These are phyloP conservation scores for Notechis scutatus DNA, from an alignment of 2,113 vertebrate species.

Conservation along the genomic window DNA sequence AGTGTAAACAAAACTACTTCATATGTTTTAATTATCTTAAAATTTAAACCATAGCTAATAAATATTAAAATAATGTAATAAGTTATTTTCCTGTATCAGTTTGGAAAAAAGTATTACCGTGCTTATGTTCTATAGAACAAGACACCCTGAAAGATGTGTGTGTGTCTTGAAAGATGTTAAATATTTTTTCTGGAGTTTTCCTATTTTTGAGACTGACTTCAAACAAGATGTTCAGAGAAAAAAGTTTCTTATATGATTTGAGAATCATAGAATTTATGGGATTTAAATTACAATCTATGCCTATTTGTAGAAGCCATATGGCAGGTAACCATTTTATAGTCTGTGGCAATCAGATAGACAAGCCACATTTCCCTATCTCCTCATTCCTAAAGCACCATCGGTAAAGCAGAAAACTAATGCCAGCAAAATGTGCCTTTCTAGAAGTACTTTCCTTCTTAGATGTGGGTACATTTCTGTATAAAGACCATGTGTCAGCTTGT, in stretches of 20 bases:
- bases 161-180: conserved; percentile 14
- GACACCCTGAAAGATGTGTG: neutral
- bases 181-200: neutral
- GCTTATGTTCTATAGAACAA: neutral
- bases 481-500: neutral
- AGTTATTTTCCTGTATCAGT: neutral
- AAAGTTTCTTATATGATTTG: neutral
- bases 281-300: neutral
- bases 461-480: neutral
- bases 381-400: neutral
- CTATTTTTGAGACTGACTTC: neutral
- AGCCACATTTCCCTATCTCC: neutral
- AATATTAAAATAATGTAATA: neutral
- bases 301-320: neutral
- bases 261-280: neutral
- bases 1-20: neutral
- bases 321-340: neutral
- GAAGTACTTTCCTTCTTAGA: neutral
- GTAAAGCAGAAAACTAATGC: neutral
- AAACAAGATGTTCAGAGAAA: neutral
- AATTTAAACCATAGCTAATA: neutral
- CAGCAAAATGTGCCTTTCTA: neutral
- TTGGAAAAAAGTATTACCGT: neutral
- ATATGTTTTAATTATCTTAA: neutral
- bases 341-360: neutral